Percentiles rank a stretch among this genome's conserved stretches.
These are phyloP conservation scores for Mactromeris polynyma DNA, from an alignment of 2,888 invertebrate species.

Conservation along the genomic window DNA sequence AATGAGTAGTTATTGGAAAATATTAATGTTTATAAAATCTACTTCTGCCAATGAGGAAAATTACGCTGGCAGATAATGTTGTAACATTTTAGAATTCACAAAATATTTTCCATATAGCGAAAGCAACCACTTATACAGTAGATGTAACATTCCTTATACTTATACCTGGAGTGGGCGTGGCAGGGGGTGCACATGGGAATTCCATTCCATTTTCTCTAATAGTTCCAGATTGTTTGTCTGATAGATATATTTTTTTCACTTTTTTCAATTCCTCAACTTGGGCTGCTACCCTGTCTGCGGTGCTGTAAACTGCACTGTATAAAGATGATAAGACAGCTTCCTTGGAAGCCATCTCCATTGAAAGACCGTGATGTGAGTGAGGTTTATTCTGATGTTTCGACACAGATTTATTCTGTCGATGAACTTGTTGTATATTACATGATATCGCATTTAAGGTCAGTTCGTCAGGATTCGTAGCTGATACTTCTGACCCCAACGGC, in stretches of 20 bases:
- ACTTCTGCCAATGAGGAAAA: too few species aligned
- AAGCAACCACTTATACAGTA: neutral
- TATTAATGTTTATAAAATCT: too few species aligned
- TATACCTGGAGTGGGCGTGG: constrained; percentile 83
- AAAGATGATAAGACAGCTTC: constrained; percentile 59
- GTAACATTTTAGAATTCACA: too few species aligned
- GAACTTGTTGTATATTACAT: constrained; percentile 45
- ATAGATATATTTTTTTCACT: constrained; percentile 80
- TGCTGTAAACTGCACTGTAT: constrained; percentile 61
- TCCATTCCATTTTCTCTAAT: constrained; percentile 80
- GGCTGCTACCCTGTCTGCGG: constrained; percentile 50
- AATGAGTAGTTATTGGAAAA: too few species aligned
- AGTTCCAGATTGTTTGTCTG: constrained; percentile 81
- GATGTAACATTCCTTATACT: neutral
- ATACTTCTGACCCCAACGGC: neutral
- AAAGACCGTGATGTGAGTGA: constrained; percentile 28
- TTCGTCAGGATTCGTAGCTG: constrained; percentile 12
- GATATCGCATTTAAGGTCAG: constrained; percentile 56
- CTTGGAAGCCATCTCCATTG: constrained; percentile 45
- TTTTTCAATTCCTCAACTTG: constrained; percentile 66
- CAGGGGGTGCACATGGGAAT: constrained; percentile 83
- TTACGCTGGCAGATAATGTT: too few species aligned
- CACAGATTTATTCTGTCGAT: constrained; percentile 21
- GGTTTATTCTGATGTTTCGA: constrained; percentile 16
- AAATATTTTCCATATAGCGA: too few species aligned